Evolutionary conservation across 35 echinoderm and acorn worm genomes (phyloP), one percentile per base, ranked within the genome.

Genomic region (Eucidaris tribuloides): DNA sequence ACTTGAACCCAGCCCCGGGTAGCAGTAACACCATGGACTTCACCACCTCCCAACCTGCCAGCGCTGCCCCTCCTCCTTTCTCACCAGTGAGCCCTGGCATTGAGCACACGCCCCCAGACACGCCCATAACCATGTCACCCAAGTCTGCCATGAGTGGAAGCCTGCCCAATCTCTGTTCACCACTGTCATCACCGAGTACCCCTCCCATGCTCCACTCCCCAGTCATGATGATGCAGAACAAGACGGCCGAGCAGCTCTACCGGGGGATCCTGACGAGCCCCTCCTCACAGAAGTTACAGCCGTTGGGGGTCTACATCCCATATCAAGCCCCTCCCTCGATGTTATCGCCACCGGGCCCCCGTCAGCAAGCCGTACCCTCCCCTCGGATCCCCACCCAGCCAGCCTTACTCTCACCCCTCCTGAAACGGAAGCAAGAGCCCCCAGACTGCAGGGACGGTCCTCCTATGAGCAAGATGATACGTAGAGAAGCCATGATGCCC

Each of bases 71-170:
- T 68, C 64, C 30, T 20, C 86, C 86, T 19, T 44, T 79, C 50
- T 88, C 77, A 37, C 46, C 35, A 84, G 82, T 23, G 7, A 88
- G 57, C 52, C 74, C 84, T 22, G 63, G 63, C 20, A 41, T 48
- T 29, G 34, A 18, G 17, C 15, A 39, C 42, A 86, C 77, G 25
- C 24, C 42, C 61, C 86, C 77, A 64, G 38, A 45, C 42, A 82
- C 79, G 63, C 87, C 62, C 18, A 24, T 35, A 25, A 89, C 41
- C 79, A 7, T 41, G 68, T 41, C 24, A 44, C 68, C 38, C 35
- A 33, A 74, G 68, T 74, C 68, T 74, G 37, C 82, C 82, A 71
- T 55, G 27, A 71, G 87, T 60, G 87, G 87, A 28, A 89, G 87
- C 37, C 65, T 89, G 63, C 82, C 89, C 71, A 86, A 86, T 23